These are phyloP conservation scores for Chloroclystis v-ata DNA, from an alignment of 2,888 invertebrate species.

Conservation along the genomic window DNA sequence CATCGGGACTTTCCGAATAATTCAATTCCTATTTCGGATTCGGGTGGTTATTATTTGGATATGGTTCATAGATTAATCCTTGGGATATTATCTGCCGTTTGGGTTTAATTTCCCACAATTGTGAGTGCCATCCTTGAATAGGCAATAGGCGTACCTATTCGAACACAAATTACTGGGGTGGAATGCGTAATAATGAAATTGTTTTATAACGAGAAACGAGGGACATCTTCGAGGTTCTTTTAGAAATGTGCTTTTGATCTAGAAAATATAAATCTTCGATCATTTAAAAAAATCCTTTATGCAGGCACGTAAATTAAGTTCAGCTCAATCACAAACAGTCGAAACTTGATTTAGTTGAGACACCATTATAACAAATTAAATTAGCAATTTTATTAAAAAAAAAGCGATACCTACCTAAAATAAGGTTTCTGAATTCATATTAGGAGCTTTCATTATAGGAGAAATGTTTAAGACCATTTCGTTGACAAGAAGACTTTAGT, in stretches of 20 bases:
- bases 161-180: conserved; percentile 10
- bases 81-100: conserved; percentile 11
- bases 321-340: too few species aligned
- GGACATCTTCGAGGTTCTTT: neutral
- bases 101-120: conserved; percentile 16
- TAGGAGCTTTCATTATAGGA: too few species aligned
- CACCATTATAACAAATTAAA: too few species aligned
- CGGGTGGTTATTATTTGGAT: conserved; percentile 1
- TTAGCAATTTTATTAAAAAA: too few species aligned
- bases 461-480: too few species aligned
- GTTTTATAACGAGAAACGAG: conserved; percentile 13
- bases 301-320: too few species aligned
- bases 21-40: neutral
- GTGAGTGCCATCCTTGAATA: conserved; percentile 11
- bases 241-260: neutral
- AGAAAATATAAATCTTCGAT: too few species aligned
- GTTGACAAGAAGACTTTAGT: too few species aligned
- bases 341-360: too few species aligned
- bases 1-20: conserved; percentile 4
- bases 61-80: conserved; percentile 3
- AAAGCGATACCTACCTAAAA: too few species aligned
- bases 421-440: too few species aligned
- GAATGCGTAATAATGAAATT: conserved; percentile 21
- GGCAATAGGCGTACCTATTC: conserved; percentile 13
- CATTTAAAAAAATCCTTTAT: too few species aligned